Evolutionary conservation across 2,113 vertebrate species (phyloP).

Genomic region (Sisor rabdophorus): DNA sequence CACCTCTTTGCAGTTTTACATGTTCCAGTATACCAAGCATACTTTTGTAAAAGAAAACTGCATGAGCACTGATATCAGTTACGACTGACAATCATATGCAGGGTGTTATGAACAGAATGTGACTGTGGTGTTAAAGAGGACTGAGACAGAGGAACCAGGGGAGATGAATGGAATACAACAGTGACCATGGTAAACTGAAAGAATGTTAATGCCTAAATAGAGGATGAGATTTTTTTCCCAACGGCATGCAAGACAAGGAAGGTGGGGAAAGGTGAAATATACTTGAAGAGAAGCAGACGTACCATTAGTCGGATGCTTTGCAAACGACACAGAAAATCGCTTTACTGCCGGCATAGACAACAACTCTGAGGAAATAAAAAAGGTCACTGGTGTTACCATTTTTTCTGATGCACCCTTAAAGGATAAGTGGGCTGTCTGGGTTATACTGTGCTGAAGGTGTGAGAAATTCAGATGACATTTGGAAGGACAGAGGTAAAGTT

Average conservation of each 20-base stretch:
- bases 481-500: conserved; percentile 19
- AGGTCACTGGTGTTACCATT: conserved; percentile 83
- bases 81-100: conserved; percentile 56
- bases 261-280: conserved; percentile 69
- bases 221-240: conserved; percentile 55
- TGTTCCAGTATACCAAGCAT: background rate
- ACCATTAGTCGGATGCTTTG: conserved; percentile 99
- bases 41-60: conserved; percentile 8
- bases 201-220: conserved; percentile 51
- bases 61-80: conserved; percentile 48
- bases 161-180: conserved; percentile 58
- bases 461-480: conserved; percentile 34
- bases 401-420: conserved; percentile 56
- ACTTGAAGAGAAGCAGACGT: conserved; percentile 94
- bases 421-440: conserved; percentile 10
- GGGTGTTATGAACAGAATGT: conserved; percentile 62
- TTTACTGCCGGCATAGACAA: conserved; percentile 99
- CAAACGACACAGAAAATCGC: conserved; percentile 99
- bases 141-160: conserved; percentile 43
- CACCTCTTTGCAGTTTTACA: conserved; percentile 9
- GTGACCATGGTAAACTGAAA: conserved; percentile 51
- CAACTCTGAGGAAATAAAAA: conserved; percentile 99
- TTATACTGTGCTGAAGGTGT: conserved; percentile 36
- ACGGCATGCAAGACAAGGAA: conserved; percentile 77
- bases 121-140: conserved; percentile 59